A percentile compares a stretch with the other conserved stretches of the same genome.
phyloP scores from a whole-genome alignment of 2,888 invertebrate species.

The Homarus gammarus region DNA sequence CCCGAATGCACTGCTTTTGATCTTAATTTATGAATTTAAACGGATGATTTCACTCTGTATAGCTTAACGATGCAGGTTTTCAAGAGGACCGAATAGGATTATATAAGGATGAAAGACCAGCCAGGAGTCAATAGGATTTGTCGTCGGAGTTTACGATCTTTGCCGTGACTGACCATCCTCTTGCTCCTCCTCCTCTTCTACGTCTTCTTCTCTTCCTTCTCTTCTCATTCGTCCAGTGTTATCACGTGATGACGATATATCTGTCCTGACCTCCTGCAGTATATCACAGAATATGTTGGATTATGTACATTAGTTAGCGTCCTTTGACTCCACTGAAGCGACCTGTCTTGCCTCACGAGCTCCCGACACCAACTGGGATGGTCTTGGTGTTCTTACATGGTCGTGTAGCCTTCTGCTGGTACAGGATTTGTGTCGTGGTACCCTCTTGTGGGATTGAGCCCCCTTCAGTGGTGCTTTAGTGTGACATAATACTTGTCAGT shows the following conservation, averaged over 20 bases:
- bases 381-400: too few relatives aligned
- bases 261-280: neutral
- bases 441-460: too few relatives aligned
- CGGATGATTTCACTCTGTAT: neutral
- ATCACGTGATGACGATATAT: neutral
- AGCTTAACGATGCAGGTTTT: neutral
- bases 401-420: too few relatives aligned
- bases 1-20: neutral
- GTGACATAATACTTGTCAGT: too few relatives aligned
- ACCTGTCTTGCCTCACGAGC: too few relatives aligned
- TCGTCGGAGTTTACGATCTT: neutral
- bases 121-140: neutral
- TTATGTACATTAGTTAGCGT: too few relatives aligned
- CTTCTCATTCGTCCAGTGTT: neutral
- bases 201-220: too few relatives aligned
- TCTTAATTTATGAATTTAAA: neutral
- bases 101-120: neutral
- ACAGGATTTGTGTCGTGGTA: too few relatives aligned
- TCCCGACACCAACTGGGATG: too few relatives aligned
- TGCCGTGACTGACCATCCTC: neutral
- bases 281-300: neutral
- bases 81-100: neutral
- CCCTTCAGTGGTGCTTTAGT: too few relatives aligned
- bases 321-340: too few relatives aligned
- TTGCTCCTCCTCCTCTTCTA: neutral